Evolutionary conservation across 2,113 vertebrate species (phyloP), one percentile per base, ranked within the genome.

Genomic region (Nothoprocta perdicaria): DNA sequence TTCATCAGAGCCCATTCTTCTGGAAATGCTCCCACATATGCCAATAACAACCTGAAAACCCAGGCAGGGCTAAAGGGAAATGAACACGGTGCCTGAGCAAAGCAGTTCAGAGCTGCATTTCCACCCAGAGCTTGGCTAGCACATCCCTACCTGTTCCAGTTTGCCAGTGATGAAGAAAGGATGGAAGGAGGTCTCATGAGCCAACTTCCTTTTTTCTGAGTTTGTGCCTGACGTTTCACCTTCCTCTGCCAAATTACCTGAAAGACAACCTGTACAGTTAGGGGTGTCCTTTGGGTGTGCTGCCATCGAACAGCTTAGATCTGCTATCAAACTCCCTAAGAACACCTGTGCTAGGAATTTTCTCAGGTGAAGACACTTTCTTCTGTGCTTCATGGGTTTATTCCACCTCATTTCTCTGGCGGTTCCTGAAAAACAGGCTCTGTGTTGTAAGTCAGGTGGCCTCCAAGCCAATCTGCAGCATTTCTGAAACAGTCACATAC

Each of bases 1-100:
- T 45, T 93, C 91, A 87, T 92, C 65, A 93, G 60, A 63, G n/a
- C 33, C 35, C 77, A 71, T 94, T 95, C 65, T 92, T 76, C 84
- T 55, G 60, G 62, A 82, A 78, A 89, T 21, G 14, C 66, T 94
- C 57, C 92, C 61, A 41, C 40, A 23, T 7, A 16, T 9, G 38
- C 57, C 40, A 90, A 26, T 45, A 88, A 89, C 40, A 91, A 72
- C 26, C 41, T 4, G 14, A 83, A 38, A 89, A 38, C 45, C 26
- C 57, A 62, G 43, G 35, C 29, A 90, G 57, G 14, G 52, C n/a
- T 86, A 48, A 89, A 63, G 57, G 3, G 72, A 60, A 67, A 40
- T 14, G 5, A 73, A 35, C 0, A 2, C 6, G 3, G 38, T 27
- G 19, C 58, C 29, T 41, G 29, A 92, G 50, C 27, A 65, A 77